Evolutionary conservation across 2,797 vertebrate species (phyloP), one percentile per base, ranked within the genome.

Genomic region (Xenops minutus): DNA sequence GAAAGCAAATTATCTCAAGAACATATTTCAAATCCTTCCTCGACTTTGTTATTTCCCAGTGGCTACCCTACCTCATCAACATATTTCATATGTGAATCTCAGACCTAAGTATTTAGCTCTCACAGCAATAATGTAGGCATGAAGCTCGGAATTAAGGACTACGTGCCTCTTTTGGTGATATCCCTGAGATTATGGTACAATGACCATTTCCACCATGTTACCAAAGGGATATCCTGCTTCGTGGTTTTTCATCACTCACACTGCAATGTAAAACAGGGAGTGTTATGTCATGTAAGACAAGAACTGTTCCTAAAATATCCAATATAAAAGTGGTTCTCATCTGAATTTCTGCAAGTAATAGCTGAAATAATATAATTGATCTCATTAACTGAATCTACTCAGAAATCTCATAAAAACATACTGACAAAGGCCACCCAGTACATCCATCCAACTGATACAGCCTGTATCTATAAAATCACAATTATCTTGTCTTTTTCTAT

Each of bases 321-420:
- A 22, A 29, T 48, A 59, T 0, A 2, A 85, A 72, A 80, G 27
- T 0, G 0, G 2, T 66, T 84, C 68, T 52, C 26, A 22, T 71
- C 30, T 86, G 34, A 18, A 84, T 91, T 83, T 96, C 63, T 92
- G 68, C 22, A 78, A 88, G 85, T 30, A 77, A 58, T 19, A 85
- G 51, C 61, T 85, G 91, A 89, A 95, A 88, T 43, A 51, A 74
- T 34, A 72, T 21, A 34, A 46, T 51, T 34, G 7, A 8, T 51
- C 34, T 84, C 48, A 61, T 91, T 83, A 80, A 69, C 18, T 75
- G 29, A 30, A 72, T 52, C 43, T 83, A 51, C 8, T 55, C 88
- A 85, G 15, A 30, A 89, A 77, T 77, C 22, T 80, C 43, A 39
- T 59, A 91, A 80, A 85, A 89, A 92, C 68, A 63, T 14, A 36